Base-by-base conservation (phyloP, 2,888 invertebrate genomes). In the Polyommatus iphigenia region DNA sequence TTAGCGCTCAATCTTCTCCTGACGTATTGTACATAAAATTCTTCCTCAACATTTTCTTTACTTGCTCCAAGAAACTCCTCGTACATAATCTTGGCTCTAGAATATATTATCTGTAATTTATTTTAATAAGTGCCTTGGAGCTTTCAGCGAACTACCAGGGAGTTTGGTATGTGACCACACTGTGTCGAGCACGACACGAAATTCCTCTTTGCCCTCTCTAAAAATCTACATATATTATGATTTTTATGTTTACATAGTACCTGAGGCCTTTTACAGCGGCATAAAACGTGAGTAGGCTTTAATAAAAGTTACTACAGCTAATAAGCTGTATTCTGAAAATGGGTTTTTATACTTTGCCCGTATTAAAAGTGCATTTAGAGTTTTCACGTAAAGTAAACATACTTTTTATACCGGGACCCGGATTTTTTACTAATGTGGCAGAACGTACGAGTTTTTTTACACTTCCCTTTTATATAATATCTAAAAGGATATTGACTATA, bases 101-200 rank as follows among this genome's bases (percentile, higher is more conserved):
- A 75, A 54, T 73, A 73, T 73, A 75, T 75, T 75, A 54, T 75
- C 15, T 54, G 29, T 75, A 75, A 75, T 75, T 75, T 75, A 75
- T 75, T 75, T 50, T 75, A 75, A 75, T 75, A 75, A 75, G 75
- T 18, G 5, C 75, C 29, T 50, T 10, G 41, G 46, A 3, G 75
- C 75, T 75, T 29, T 75, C 75, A 54, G 75, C 18, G 24, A 75
- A 75, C 75, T 75, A 73, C 54, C 54, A 75, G 3, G 24, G 24
- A 75, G 29, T 73, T 6, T 29, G 46, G 75, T 75, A 46, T 46
- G 46, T 46, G 46, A 46, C 46, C 75, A 54, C 54, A 54, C 50
- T 5, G 50, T 67, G 15, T 67, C 5, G 36, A 46, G 20, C 10
- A 36, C 15, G 75, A 75, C 75, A 75, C 18, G 75, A 29, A 75